Evolutionary conservation across 2,113 vertebrate genomes (phyloP).

Genomic region (Entomyzon cyanotis): DNA sequence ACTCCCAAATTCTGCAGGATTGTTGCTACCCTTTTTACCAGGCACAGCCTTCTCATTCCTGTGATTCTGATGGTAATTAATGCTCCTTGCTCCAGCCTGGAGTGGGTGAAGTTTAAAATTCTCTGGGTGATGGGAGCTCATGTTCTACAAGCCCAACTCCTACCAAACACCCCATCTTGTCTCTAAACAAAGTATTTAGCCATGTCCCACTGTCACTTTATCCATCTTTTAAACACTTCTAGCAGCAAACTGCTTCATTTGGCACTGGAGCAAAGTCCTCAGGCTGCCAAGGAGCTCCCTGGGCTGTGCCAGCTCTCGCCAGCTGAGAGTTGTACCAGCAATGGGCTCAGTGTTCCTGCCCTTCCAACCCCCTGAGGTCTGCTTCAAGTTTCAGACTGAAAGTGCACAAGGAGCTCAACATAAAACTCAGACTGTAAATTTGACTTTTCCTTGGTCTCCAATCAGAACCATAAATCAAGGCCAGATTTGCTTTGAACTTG

Average conservation of each 20-base stretch:
- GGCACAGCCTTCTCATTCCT: background rate
- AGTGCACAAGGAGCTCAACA: background rate
- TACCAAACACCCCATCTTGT: background rate
- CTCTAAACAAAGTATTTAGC: background rate
- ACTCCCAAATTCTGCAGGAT: background rate
- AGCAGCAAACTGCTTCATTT: conserved; percentile 17
- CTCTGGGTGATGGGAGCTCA: background rate
- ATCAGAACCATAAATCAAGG: conserved; percentile 58
- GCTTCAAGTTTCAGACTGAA: background rate
- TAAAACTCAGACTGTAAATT: conserved; percentile 52
- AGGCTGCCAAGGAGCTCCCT: background rate
- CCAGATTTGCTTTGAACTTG: conserved; percentile 66
- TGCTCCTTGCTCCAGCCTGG: background rate
- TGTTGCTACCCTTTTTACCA: background rate
- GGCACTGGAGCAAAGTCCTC: background rate
- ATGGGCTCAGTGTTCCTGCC: background rate
- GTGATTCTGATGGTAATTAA: background rate
- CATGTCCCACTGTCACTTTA: background rate
- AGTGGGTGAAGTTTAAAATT: background rate
- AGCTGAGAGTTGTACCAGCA: conserved; percentile 25
- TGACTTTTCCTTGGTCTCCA: conserved; percentile 62
- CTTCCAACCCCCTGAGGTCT: conserved; percentile 17
- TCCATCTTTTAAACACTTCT: background rate
- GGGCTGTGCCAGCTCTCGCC: conserved; percentile 2
- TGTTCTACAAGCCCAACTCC: background rate